A percentile compares a stretch with the other conserved stretches of the same genome.
These are phyloP conservation scores for Vicugna pacos DNA, from an alignment of 2,113 vertebrate genomes.

Conservation along the genomic window DNA sequence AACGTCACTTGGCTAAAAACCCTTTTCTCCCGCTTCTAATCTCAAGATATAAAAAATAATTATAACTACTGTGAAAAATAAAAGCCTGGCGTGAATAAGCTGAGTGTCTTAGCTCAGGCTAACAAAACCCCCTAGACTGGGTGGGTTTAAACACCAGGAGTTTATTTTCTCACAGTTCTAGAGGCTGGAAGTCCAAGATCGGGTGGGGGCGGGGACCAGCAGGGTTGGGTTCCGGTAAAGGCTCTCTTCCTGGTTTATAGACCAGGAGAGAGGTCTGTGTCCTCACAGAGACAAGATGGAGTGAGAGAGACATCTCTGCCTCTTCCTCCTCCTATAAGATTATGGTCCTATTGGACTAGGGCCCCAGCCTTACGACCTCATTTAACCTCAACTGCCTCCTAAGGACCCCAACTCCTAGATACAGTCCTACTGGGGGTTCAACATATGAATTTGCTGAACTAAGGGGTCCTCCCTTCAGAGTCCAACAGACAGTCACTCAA, in stretches of 20 bases:
- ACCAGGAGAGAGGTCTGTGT: too few species aligned
- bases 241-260: not conserved
- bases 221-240: not conserved
- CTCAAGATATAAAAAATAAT: not conserved
- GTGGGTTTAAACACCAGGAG: not conserved
- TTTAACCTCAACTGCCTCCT: not conserved
- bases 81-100: not conserved
- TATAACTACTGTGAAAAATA: not conserved
- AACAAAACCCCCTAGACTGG: not conserved
- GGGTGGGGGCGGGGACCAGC: not conserved
- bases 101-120: not conserved
- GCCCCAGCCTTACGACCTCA: not conserved
- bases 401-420: not conserved
- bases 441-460: not conserved
- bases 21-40: constrained; percentile 1
- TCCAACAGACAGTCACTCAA: not conserved
- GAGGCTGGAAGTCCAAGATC: not conserved
- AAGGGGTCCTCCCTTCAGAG: not conserved
- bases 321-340: not conserved
- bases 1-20: not conserved
- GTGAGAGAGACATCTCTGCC: not conserved
- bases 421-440: not conserved
- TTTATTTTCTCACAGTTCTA: not conserved
- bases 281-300: not conserved
- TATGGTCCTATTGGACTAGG: not conserved